Evolutionary conservation across 1,140 invertebrate genomes (phyloP), one percentile per base, ranked within the genome.

Genomic region (Prorops nasuta): DNA sequence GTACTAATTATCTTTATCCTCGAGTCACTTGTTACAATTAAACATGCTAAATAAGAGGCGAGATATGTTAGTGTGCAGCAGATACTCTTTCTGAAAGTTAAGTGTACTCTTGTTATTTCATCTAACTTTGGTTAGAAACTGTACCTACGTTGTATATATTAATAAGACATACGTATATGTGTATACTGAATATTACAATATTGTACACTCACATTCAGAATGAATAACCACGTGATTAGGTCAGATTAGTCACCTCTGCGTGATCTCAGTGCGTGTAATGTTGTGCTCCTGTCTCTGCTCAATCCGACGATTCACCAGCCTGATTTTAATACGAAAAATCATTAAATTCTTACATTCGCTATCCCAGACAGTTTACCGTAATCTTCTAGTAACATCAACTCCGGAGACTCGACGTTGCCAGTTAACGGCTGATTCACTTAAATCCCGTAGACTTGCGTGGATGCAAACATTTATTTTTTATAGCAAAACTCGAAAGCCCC

Each of bases 251-350:
- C 83, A 84, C 83, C 83, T 84, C 76, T 84, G 81, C 46, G 83
- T 85, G 64, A 84, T 82, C 79, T 86, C 83, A 67, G 83, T 85
- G 67, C 81, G 82, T 54, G 83, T 85, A 67, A 85, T 80, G 72
- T 81, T 84, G 76, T 84, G 82, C 72, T 86, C 84, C 76, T 85
- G 83, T 64, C 83, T 79, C 75, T 84, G 81, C 76, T 85, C 83
- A 65, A 86, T 80, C 64, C 84, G 78, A 59, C 84, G 80, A 76
- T 84, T 85, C 78, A 86, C 83, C 77, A 85, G 78, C 78, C 84
- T 86, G 74, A 64, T 65, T 67, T 62, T 40, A 58, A 72, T 58
- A 61, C 16, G 14, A 34, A 17, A 6, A 32, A 18, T 39, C 31
- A n/a, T n/a, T n/a, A n/a, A n/a, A n/a, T n/a, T n/a, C n/a, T n/a